These are phyloP conservation scores for Takifugu rubripes DNA, from an alignment of 2,797 vertebrate genomes.

Conservation along the genomic window DNA sequence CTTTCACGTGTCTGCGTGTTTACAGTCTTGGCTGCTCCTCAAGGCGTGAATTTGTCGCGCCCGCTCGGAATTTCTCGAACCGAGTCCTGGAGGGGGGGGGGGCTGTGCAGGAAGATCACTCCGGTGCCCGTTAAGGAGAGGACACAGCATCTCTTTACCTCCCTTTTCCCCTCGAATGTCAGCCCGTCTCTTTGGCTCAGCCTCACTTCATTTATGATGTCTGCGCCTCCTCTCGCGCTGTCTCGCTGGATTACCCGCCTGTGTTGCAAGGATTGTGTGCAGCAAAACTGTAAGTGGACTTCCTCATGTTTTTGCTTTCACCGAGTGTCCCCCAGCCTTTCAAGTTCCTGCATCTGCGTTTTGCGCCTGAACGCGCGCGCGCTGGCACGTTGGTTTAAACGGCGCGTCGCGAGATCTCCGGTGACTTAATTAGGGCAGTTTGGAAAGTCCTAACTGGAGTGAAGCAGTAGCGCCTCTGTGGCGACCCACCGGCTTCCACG, in stretches of 20 bases:
- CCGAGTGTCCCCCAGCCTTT: slow-evolving; percentile 12
- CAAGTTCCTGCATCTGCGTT: slow-evolving; percentile 18
- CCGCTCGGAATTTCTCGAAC: slow-evolving; percentile 49
- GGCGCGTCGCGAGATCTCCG: slow-evolving; percentile 47
- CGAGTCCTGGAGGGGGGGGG: slow-evolving; percentile 35
- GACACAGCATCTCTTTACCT: slow-evolving; percentile 42
- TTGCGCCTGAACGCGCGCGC: slow-evolving; percentile 21
- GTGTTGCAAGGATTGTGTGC: slow-evolving; percentile 41
- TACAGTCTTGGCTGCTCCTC: slow-evolving; percentile 19
- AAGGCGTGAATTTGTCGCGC: slow-evolving; percentile 17
- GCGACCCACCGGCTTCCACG: slow-evolving; percentile 42
- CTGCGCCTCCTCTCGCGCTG: slow-evolving; percentile 22
- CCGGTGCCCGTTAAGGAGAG: slow-evolving; percentile 53
- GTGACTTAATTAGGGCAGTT: slow-evolving; percentile 64
- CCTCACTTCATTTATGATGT: slow-evolving; percentile 19
- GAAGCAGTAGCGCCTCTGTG: slow-evolving; percentile 23
- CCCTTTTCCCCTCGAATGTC: slow-evolving; percentile 16
- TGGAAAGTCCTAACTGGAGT: slow-evolving; percentile 40
- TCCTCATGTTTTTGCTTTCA: slow-evolving; percentile 15
- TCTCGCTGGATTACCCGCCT: slow-evolving; percentile 23
- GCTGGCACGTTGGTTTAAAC: slow-evolving; percentile 40
- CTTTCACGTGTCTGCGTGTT: slow-evolving; percentile 31
- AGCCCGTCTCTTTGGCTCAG: slow-evolving; percentile 14
- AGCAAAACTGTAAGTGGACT: slow-evolving; percentile 64
- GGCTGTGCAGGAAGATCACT: slow-evolving; percentile 34